Conservation (phyloP, 2,113 vertebrate genomes). For the Callionymus lyra region DNA sequence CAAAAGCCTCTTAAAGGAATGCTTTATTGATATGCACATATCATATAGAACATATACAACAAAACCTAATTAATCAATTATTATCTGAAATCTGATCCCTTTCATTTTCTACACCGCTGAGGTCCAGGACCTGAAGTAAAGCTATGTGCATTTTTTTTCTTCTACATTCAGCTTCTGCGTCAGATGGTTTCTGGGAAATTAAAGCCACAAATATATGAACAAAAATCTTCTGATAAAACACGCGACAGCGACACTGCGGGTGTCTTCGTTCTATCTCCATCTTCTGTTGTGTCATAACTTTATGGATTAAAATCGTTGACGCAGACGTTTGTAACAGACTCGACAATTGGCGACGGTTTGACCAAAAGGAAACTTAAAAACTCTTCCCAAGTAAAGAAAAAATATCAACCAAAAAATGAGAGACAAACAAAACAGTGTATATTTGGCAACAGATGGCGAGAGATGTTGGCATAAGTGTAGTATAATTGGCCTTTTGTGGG, state of each 20-base stretch:
- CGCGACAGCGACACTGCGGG: too few species aligned
- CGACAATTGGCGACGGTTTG: background rate
- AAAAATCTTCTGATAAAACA: too few species aligned
- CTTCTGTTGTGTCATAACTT: too few species aligned
- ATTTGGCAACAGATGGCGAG: background rate
- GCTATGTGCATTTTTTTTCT: conserved; percentile 9
- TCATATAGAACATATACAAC: conserved; percentile 47
- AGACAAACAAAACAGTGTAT: background rate
- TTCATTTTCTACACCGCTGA: conserved; percentile 29
- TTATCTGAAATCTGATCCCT: conserved; percentile 43
- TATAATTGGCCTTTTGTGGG: background rate
- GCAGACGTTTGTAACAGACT: background rate
- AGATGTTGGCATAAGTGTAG: background rate
- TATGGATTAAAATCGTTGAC: too few species aligned
- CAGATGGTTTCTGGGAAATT: background rate
- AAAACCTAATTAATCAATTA: conserved; percentile 37
- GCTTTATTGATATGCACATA: conserved; percentile 67
- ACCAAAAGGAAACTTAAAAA: background rate
- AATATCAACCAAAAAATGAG: background rate
- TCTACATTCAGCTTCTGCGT: conserved; percentile 13
- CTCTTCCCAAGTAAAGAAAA: background rate
- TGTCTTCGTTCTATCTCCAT: too few species aligned
- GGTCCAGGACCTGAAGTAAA: conserved; percentile 32
- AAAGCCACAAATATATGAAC: background rate
- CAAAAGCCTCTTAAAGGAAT: conserved; percentile 59